Conservation (phyloP, 2,113 vertebrate genomes). For the Dasyornis broadbenti region DNA sequence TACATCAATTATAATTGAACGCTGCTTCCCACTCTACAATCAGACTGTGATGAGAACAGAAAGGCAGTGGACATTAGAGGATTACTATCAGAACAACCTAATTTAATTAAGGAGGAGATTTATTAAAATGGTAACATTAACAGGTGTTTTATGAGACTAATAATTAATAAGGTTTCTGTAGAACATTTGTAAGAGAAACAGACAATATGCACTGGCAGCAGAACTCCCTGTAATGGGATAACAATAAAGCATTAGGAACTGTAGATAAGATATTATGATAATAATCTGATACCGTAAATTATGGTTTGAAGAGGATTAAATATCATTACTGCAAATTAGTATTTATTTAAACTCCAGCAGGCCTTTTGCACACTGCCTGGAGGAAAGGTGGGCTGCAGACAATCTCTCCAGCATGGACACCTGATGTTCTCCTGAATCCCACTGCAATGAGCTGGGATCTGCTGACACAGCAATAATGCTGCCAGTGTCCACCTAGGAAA, state of each 20-base stretch:
- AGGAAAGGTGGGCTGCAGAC: not conserved
- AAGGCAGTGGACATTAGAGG: constrained; percentile 42
- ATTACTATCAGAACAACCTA: constrained; percentile 48
- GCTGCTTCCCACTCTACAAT: constrained; percentile 27
- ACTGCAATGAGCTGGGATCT: accelerated
- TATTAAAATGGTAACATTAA: constrained; percentile 67
- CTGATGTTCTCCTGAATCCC: not conserved
- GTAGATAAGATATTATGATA: constrained; percentile 48
- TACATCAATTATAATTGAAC: constrained; percentile 59
- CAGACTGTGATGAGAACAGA: constrained; percentile 38
- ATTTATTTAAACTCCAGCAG: constrained; percentile 35
- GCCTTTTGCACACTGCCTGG: not conserved
- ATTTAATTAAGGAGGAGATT: constrained; percentile 65
- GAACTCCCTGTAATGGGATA: constrained; percentile 54
- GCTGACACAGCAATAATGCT: not conserved
- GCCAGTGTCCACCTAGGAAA: not conserved
- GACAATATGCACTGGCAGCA: constrained; percentile 54
- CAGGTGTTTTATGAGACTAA: constrained; percentile 67
- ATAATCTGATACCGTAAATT: constrained; percentile 54
- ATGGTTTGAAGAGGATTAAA: constrained; percentile 36
- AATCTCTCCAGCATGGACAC: not conserved
- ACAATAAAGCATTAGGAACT: constrained; percentile 56
- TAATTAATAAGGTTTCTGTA: constrained; percentile 67
- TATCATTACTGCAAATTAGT: constrained; percentile 19
- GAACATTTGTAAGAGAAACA: constrained; percentile 65